Evolutionary conservation across 1,140 invertebrate genomes (phyloP).

Genomic region (Platyscapa corneri): DNA sequence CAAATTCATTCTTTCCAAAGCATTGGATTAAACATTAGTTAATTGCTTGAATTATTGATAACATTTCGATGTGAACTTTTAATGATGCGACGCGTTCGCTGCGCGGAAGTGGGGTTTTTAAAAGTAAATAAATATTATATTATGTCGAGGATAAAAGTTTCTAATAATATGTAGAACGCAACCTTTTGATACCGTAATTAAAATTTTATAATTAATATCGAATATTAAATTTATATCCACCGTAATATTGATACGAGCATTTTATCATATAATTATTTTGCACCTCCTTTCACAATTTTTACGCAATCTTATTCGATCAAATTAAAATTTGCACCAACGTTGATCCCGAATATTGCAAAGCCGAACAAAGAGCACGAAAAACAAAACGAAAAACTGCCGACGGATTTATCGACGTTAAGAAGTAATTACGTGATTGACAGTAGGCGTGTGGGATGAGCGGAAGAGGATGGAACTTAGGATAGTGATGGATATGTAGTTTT

Average conservation of each 20-base stretch:
- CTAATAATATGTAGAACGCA: not conserved
- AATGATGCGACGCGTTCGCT: too few species aligned
- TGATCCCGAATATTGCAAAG: not conserved
- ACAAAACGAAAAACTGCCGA: not conserved
- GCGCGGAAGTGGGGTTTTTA: too few species aligned
- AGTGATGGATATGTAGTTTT: slow-evolving; percentile 38
- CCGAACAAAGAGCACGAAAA: too few species aligned
- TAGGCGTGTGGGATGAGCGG: slow-evolving; percentile 11
- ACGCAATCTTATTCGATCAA: not conserved
- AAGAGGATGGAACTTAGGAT: slow-evolving; percentile 35
- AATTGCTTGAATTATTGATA: too few species aligned
- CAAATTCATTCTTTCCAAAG: too few species aligned
- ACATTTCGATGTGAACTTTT: too few species aligned
- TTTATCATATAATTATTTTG: not conserved
- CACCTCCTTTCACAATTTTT: too few species aligned
- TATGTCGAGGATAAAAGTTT: not conserved
- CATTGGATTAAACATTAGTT: too few species aligned
- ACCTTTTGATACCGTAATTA: not conserved
- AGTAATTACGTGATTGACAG: slow-evolving; percentile 63
- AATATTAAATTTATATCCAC: not conserved
- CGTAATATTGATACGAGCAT: not conserved
- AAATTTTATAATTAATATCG: not conserved
- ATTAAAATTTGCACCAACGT: not conserved
- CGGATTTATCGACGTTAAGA: slow-evolving; percentile 56
- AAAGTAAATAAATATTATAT: not conserved